A percentile compares a stretch with the other conserved stretches of the same genome.
phyloP scores from a whole-genome alignment of 2,888 invertebrate species.

The Liopterus haemorrhoidalis region DNA sequence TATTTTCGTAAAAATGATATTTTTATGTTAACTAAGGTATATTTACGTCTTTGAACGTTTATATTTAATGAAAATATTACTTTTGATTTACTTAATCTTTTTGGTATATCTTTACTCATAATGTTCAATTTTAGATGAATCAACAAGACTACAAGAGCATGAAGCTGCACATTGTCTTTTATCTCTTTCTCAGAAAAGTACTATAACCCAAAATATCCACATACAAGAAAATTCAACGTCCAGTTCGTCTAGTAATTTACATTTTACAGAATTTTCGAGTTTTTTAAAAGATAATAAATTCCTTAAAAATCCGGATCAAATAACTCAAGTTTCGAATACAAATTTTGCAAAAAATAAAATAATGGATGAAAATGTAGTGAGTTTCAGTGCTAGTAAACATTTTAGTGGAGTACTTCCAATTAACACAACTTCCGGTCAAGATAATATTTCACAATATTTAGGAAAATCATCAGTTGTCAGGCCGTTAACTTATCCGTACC shows the following conservation, averaged over 20 bases:
- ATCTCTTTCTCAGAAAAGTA: constrained; percentile 59
- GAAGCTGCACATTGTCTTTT: constrained; percentile 80
- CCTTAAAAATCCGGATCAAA: constrained; percentile 43
- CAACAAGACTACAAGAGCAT: constrained; percentile 70
- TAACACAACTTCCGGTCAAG: constrained; percentile 17
- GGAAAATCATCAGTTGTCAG: constrained; percentile 51
- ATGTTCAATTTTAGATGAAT: constrained; percentile 57
- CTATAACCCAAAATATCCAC: constrained; percentile 28
- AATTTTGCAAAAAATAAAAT: constrained; percentile 45
- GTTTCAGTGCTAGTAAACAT: constrained; percentile 30
- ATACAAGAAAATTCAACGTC: constrained; percentile 15
- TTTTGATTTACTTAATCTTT: too few species aligned
- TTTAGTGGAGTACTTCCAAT: constrained; percentile 19
- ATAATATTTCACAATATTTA: constrained; percentile 37
- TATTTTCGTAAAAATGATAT: too few species aligned
- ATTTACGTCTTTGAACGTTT: too few species aligned
- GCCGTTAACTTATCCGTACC: constrained; percentile 65
- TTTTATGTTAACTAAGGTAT: too few species aligned
- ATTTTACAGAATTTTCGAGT: constrained; percentile 13
- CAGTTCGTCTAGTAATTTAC: constrained; percentile 6
- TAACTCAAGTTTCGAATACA: constrained; percentile 42
- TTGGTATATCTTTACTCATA: constrained; percentile 6
- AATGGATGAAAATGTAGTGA: constrained; percentile 36
- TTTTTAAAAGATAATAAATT: constrained; percentile 30
- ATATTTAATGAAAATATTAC: too few species aligned